Percentiles rank a stretch among this genome's conserved stretches.
Conservation (phyloP, 2,797 vertebrate genomes). For the Cyprinodon diabolis region DNA sequence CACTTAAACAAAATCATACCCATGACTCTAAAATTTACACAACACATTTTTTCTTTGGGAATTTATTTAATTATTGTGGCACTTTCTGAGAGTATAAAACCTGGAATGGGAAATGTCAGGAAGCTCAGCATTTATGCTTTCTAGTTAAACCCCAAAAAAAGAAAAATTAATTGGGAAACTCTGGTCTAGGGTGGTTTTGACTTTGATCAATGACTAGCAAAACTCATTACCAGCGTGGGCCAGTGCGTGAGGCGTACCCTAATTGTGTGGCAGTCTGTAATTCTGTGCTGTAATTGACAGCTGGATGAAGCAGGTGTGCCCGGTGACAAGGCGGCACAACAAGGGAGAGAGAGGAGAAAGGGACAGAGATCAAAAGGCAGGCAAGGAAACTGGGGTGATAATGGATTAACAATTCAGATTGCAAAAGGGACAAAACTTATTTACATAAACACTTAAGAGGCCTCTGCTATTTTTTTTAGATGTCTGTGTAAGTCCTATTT, state of each 20-base stretch:
- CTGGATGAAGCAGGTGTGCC: constrained; percentile 82
- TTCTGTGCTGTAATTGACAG: constrained; percentile 79
- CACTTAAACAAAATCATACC: not conserved
- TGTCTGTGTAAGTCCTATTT: not conserved
- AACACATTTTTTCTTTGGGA: constrained; percentile 9
- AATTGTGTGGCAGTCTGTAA: constrained; percentile 79
- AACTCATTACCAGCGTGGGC: constrained; percentile 79
- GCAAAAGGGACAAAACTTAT: not conserved
- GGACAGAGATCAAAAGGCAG: constrained; percentile 51
- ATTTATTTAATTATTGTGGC: constrained; percentile 23
- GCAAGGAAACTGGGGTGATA: constrained; percentile 21
- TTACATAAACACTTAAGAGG: not conserved
- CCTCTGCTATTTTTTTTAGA: not conserved
- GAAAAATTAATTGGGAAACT: constrained; percentile 77
- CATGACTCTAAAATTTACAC: constrained; percentile 7
- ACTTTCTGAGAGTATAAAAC: constrained; percentile 39
- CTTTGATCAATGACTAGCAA: constrained; percentile 85
- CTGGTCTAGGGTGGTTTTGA: constrained; percentile 73
- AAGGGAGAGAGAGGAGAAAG: constrained; percentile 57
- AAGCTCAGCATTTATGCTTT: constrained; percentile 47
- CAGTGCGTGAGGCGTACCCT: constrained; percentile 70
- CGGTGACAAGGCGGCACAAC: constrained; percentile 57
- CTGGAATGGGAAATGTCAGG: constrained; percentile 31
- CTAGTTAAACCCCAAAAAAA: constrained; percentile 29
- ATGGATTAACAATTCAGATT: constrained; percentile 17